A percentile compares a stretch with the other conserved stretches of the same genome.
Evolutionary conservation across 1,140 invertebrate species (phyloP).

Genomic region (Archegozetes longisetosus): DNA sequence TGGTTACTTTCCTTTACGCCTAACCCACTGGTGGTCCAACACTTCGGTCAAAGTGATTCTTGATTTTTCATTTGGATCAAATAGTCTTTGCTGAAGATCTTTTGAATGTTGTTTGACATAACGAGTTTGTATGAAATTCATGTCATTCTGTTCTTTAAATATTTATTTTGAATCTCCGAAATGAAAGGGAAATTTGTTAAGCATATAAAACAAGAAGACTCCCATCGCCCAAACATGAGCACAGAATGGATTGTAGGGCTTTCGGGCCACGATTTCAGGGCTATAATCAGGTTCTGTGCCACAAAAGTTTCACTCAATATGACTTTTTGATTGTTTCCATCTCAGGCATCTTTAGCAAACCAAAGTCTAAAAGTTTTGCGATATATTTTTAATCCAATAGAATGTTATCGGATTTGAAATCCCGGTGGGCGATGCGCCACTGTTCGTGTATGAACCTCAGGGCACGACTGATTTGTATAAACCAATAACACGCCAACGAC

Average conservation of each 20-base stretch:
- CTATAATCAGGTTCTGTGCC: conserved; percentile 23
- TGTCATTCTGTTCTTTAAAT: conserved; percentile 38
- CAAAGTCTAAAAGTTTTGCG: conserved; percentile 13
- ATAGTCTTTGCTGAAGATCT: conserved; percentile 46
- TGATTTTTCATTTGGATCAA: conserved; percentile 58
- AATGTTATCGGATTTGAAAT: conserved; percentile 14
- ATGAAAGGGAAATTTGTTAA: no score
- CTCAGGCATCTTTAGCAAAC: conserved; percentile 2
- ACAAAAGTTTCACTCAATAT: conserved; percentile 21
- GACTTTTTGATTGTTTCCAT: background rate
- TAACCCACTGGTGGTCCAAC: conserved; percentile 14
- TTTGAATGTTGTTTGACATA: conserved; percentile 42
- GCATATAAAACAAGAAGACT: no score
- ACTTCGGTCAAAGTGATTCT: conserved; percentile 45
- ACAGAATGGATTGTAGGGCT: conserved; percentile 24
- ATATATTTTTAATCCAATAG: conserved; percentile 5
- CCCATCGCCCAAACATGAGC: no score
- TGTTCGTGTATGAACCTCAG: no score
- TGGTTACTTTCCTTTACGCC: no score
- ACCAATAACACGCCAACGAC: no score
- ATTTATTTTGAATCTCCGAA: no score
- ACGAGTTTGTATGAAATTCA: conserved; percentile 51
- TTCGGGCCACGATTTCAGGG: conserved; percentile 22
- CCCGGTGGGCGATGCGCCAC: no score
- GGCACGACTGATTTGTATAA: no score